Conservation (phyloP, 2,797 vertebrate species). For the Heterohyrax brucei region DNA sequence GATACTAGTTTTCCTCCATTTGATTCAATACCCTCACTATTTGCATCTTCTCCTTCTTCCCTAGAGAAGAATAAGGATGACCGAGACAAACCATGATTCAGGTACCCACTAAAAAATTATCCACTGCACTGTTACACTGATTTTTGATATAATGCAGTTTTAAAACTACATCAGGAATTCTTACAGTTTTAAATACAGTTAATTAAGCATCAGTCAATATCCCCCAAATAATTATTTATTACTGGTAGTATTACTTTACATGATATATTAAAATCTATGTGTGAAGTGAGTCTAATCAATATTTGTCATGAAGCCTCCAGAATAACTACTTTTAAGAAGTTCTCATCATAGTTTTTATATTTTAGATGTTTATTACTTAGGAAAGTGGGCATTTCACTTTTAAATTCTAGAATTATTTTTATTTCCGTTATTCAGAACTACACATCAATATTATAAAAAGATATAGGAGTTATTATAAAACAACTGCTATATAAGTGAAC, state of each 20-base stretch:
- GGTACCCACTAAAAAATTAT: neutral
- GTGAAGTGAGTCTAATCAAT: neutral
- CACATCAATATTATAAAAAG: neutral
- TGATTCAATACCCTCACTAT: neutral
- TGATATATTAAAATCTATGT: neutral
- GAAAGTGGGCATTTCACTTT: neutral
- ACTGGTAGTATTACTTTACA: neutral
- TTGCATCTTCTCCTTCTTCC: neutral
- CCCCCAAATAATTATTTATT: neutral
- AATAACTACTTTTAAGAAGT: neutral
- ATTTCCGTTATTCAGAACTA: neutral
- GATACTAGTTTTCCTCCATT: neutral
- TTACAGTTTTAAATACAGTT: neutral
- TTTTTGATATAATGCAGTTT: neutral
- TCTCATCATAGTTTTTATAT: neutral
- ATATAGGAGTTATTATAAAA: neutral
- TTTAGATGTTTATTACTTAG: neutral
- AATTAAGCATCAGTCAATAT: conserved; percentile 3
- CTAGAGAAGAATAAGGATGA: neutral
- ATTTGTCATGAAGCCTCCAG: neutral
- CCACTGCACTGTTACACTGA: neutral
- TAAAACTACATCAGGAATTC: neutral
- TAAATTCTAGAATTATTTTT: conserved; percentile 35
- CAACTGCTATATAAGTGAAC: conserved; percentile 14
- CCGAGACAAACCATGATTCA: neutral